Evolutionary conservation across 2,797 vertebrate genomes (phyloP).

Genomic region (Tapirus indicus): DNA sequence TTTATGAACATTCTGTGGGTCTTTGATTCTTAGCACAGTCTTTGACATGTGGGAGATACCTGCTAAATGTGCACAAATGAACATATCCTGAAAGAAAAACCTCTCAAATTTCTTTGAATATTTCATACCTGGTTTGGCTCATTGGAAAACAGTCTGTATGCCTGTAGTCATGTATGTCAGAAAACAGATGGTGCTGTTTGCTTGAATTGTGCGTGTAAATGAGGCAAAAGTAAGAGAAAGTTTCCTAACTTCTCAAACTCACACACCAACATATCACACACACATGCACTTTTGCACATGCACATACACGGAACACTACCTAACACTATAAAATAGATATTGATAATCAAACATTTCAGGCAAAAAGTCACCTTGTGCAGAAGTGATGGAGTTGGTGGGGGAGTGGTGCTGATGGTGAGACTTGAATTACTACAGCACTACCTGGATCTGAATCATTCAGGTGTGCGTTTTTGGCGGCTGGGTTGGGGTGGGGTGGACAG

Average conservation of each 20-base stretch:
- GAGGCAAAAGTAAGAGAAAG: background rate
- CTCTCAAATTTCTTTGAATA: too few species aligned
- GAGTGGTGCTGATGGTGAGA: accelerated
- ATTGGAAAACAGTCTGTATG: background rate
- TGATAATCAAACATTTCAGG: background rate
- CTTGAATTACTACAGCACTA: accelerated
- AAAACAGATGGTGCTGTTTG: too few species aligned
- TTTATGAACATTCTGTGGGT: background rate
- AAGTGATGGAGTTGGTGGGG: too few species aligned
- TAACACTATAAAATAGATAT: background rate
- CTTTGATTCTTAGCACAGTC: too few species aligned
- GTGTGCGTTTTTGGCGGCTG: too few species aligned
- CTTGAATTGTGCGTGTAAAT: background rate
- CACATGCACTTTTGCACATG: too few species aligned
- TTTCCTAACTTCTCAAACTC: background rate
- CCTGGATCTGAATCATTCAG: background rate
- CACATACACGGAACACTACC: background rate
- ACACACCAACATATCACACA: background rate
- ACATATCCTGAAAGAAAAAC: background rate
- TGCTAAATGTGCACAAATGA: background rate
- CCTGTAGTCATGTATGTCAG: background rate
- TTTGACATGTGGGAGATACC: background rate
- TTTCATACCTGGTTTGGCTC: background rate
- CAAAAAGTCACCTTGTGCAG: background rate
- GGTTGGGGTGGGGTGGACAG: accelerated